Percentiles rank a stretch among this genome's conserved stretches.
Evolutionary conservation across 2,888 invertebrate genomes (phyloP).

Genomic region (Cybosia mesomella): DNA sequence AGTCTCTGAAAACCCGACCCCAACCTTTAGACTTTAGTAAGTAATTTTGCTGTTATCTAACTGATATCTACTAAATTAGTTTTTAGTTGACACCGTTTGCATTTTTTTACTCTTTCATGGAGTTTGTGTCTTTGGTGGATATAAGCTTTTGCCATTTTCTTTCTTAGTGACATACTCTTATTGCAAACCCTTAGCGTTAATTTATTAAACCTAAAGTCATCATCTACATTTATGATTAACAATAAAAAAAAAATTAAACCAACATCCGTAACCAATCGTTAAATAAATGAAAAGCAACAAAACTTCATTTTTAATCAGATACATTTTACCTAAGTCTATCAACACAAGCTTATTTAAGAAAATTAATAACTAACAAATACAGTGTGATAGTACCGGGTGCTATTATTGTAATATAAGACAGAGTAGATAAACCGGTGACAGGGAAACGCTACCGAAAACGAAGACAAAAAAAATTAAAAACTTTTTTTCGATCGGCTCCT

Average conservation of each 20-base stretch:
- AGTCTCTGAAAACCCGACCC: slow-evolving; percentile 21
- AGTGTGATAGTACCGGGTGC: slow-evolving; percentile 18
- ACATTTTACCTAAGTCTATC: not conserved
- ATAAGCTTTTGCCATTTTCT: not conserved
- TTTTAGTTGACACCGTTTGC: slow-evolving; percentile 15
- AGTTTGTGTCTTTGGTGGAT: not conserved
- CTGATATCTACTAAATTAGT: slow-evolving; percentile 17
- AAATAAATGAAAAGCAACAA: not conserved
- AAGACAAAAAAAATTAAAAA: too few species aligned
- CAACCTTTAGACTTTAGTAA: slow-evolving; percentile 19
- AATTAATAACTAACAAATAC: slow-evolving; percentile 24
- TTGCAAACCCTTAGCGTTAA: too few species aligned
- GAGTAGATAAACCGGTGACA: too few species aligned
- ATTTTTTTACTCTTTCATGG: slow-evolving; percentile 1
- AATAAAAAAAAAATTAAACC: not conserved
- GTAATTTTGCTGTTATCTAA: slow-evolving; percentile 19
- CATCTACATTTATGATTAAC: not conserved
- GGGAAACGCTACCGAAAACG: too few species aligned
- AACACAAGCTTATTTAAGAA: slow-evolving; percentile 10
- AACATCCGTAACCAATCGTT: not conserved
- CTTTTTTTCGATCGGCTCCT: too few species aligned
- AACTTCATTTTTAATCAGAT: not conserved
- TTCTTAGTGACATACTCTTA: too few species aligned
- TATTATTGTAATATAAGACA: too few species aligned
- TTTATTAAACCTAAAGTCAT: not conserved